phyloP scores from a whole-genome alignment of 2,888 invertebrate genomes.

The Podotricha telesiphe region DNA sequence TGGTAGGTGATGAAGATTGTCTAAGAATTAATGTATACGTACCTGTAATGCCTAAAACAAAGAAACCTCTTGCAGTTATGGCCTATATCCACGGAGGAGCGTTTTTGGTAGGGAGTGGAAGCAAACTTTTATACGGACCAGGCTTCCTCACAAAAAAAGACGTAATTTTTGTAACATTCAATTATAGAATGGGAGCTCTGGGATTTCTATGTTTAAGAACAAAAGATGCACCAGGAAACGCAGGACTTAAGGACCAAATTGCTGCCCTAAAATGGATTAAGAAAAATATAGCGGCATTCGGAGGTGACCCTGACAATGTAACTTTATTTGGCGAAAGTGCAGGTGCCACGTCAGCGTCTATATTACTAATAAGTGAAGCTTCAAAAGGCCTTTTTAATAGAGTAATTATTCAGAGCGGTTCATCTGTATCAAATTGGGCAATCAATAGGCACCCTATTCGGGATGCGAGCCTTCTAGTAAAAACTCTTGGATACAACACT shows the following conservation, averaged over 20 bases:
- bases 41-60: constrained; percentile 52
- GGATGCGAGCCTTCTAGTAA: constrained; percentile 65
- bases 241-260: constrained; percentile 73
- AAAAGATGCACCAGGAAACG: constrained; percentile 75
- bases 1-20: constrained; percentile 69
- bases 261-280: constrained; percentile 76
- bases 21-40: constrained; percentile 71
- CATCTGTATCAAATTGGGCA: constrained; percentile 68
- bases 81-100: constrained; percentile 75
- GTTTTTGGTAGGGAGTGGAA: constrained; percentile 69
- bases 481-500: constrained; percentile 62
- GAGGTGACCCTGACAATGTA: constrained; percentile 73
- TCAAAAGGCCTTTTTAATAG: constrained; percentile 67
- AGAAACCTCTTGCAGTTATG: constrained; percentile 66
- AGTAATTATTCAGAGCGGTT: constrained; percentile 73
- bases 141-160: constrained; percentile 68
- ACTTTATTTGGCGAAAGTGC: constrained; percentile 78
- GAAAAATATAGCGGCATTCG: constrained; percentile 72
- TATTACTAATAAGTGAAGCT: constrained; percentile 62
- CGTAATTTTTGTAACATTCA: constrained; percentile 72
- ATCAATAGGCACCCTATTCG: constrained; percentile 67
- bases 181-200: constrained; percentile 71
- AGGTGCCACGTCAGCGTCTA: constrained; percentile 64
- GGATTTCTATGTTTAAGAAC: constrained; percentile 73
- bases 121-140: constrained; percentile 67